Percentiles rank a stretch among this genome's conserved stretches.
phyloP scores from a whole-genome alignment of 1,140 invertebrate species.

The Planococcus citri region DNA sequence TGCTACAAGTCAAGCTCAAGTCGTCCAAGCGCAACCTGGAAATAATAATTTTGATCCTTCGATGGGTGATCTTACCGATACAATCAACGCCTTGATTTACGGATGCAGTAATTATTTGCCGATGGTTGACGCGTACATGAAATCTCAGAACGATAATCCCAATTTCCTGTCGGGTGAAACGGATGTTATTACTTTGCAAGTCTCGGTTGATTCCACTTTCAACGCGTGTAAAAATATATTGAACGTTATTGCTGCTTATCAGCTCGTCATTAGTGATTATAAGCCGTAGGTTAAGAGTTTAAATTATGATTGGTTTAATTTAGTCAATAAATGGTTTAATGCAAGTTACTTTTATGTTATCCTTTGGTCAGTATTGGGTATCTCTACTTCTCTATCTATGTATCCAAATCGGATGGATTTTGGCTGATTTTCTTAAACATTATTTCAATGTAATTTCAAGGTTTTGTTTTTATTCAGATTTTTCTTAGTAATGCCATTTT shows the following conservation, averaged over 20 bases:
- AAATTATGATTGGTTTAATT: background rate
- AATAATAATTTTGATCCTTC: background rate
- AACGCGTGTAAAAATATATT: slow-evolving; percentile 8
- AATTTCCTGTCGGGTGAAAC: background rate
- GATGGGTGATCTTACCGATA: background rate
- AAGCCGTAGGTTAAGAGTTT: background rate
- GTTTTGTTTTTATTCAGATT: no score
- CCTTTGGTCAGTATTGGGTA: no score
- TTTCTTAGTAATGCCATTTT: no score
- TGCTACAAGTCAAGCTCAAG: no score
- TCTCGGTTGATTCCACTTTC: background rate
- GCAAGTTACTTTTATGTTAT: no score
- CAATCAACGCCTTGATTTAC: background rate
- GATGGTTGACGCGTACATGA: slow-evolving; percentile 6
- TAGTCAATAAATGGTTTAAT: no score
- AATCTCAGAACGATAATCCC: background rate
- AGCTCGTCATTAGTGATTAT: background rate
- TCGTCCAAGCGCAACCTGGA: no score
- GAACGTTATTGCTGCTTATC: background rate
- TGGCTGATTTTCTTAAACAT: no score
- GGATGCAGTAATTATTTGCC: background rate
- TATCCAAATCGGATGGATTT: no score
- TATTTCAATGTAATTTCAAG: no score
- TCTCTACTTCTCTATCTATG: no score
- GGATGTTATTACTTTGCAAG: background rate